A percentile compares a stretch with the other conserved stretches of the same genome.
Conservation (phyloP, 2,888 invertebrate species). For the Eumerus sabulonum region DNA sequence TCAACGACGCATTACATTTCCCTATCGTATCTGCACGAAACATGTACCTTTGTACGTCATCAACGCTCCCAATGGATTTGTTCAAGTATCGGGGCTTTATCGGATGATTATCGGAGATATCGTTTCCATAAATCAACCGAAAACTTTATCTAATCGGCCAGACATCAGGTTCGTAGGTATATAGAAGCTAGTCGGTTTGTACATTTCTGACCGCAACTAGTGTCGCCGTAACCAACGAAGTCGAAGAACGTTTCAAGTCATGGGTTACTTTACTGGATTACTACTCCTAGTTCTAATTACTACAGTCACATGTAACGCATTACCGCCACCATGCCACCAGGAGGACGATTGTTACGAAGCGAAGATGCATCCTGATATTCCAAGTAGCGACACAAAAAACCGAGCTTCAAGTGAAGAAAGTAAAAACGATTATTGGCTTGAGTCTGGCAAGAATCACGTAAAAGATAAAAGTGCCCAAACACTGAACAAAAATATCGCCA, state of each 20-base stretch:
- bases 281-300: not conserved
- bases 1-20: too few relatives aligned
- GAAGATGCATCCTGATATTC: constrained; percentile 75
- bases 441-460: constrained; percentile 72
- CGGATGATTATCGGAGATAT: too few relatives aligned
- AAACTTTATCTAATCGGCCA: constrained; percentile 10
- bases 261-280: constrained; percentile 13
- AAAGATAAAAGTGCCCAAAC: constrained; percentile 72
- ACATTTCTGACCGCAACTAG: not conserved
- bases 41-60: too few relatives aligned
- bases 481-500: constrained; percentile 80
- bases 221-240: constrained; percentile 6
- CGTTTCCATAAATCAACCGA: too few relatives aligned
- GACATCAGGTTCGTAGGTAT: too few relatives aligned
- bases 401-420: constrained; percentile 70
- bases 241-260: not conserved
- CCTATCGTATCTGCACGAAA: too few relatives aligned
- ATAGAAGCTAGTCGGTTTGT: too few relatives aligned
- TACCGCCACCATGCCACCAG: constrained; percentile 72
- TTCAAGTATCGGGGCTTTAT: too few relatives aligned
- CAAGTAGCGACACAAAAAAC: not conserved
- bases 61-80: too few relatives aligned
- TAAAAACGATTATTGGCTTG: constrained; percentile 74
- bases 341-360: constrained; percentile 74
- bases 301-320: not conserved